Evolutionary conservation across 2,797 vertebrate genomes (phyloP).

Genomic region (Chrysolophus pictus): DNA sequence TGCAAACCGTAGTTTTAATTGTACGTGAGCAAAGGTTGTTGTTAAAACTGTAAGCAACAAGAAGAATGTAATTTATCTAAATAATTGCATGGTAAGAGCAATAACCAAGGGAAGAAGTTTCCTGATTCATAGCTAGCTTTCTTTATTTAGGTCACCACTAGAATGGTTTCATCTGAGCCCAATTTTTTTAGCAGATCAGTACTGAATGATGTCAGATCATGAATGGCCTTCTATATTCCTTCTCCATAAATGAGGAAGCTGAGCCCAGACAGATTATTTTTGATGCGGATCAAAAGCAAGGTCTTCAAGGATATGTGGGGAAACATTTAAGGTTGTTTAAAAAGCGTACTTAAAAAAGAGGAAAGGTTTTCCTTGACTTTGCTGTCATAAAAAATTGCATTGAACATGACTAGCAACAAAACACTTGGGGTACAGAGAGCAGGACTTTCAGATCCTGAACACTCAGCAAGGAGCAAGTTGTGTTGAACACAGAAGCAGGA

Average conservation of each 20-base stretch:
- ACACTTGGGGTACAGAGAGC: slow-evolving; percentile 52
- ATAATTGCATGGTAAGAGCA: neutral
- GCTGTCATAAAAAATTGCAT: slow-evolving; percentile 54
- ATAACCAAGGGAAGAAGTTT: slow-evolving; percentile 11
- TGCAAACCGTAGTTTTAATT: slow-evolving; percentile 12
- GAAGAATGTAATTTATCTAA: slow-evolving; percentile 3
- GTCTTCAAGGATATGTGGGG: neutral
- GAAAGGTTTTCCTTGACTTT: slow-evolving; percentile 52
- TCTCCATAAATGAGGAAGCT: slow-evolving; percentile 18
- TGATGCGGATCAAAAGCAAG: slow-evolving; percentile 37
- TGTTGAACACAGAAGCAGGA: slow-evolving; percentile 65
- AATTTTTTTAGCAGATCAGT: slow-evolving; percentile 12
- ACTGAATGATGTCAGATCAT: slow-evolving; percentile 23
- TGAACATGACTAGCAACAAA: slow-evolving; percentile 63
- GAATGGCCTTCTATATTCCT: slow-evolving; percentile 43
- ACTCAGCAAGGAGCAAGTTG: slow-evolving; percentile 69
- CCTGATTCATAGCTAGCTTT: slow-evolving; percentile 20
- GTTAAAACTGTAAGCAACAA: neutral
- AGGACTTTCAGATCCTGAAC: slow-evolving; percentile 63
- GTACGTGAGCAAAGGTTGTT: slow-evolving; percentile 11
- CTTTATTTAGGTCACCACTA: slow-evolving; percentile 51
- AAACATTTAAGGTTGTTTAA: slow-evolving; percentile 18
- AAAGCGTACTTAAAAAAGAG: slow-evolving; percentile 22
- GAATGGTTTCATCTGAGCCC: slow-evolving; percentile 29
- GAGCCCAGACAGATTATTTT: neutral